Conservation (phyloP, 2,113 vertebrate genomes). For the Sprattus sprattus region DNA sequence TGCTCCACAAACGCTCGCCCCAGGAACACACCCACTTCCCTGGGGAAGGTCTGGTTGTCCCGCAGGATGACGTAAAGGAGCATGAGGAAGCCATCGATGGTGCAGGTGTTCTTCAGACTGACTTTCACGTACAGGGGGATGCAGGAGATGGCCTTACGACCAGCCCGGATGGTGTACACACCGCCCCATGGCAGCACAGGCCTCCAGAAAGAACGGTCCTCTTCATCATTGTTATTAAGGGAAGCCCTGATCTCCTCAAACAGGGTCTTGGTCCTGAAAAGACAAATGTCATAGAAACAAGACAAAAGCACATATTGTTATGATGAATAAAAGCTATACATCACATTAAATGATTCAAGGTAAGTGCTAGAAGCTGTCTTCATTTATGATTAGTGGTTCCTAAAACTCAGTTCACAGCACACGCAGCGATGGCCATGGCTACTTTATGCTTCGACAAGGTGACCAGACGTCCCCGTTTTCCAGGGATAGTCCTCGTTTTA, state of each 20-base stretch:
- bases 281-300: slow-evolving; percentile 18
- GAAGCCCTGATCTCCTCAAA: slow-evolving; percentile 89
- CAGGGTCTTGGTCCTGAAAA: slow-evolving; percentile 81
- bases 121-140: slow-evolving; percentile 85
- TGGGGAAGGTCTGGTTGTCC: slow-evolving; percentile 80
- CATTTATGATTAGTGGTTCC: too few species aligned
- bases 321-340: neutral
- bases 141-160: slow-evolving; percentile 83
- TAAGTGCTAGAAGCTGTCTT: too few species aligned
- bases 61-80: slow-evolving; percentile 85
- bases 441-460: too few species aligned
- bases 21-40: slow-evolving; percentile 80
- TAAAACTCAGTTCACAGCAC: neutral
- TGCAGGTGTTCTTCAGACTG: slow-evolving; percentile 86
- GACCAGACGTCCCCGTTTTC: too few species aligned
- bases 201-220: slow-evolving; percentile 85
- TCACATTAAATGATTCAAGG: too few species aligned
- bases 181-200: slow-evolving; percentile 89
- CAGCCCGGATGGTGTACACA: slow-evolving; percentile 83
- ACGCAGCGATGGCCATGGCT: neutral
- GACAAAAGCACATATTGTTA: neutral
- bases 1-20: slow-evolving; percentile 82
- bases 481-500: too few species aligned
- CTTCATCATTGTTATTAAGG: slow-evolving; percentile 81
- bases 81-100: slow-evolving; percentile 89